Base-by-base conservation (phyloP, 2,113 vertebrate genomes). In the Beaufortia kweichowensis region DNA sequence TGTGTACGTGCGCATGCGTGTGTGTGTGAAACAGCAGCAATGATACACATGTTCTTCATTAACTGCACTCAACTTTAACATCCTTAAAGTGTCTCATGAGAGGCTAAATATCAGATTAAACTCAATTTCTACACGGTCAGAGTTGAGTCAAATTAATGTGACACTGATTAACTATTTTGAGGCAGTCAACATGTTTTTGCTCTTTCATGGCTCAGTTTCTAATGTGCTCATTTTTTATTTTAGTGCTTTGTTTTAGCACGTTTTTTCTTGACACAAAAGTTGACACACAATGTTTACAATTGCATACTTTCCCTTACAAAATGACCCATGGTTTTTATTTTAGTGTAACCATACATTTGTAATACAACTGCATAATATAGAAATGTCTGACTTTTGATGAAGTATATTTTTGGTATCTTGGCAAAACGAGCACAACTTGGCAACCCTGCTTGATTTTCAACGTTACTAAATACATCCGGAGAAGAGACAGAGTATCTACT, bases 11-110 rank as follows among this genome's bases (percentile, higher is more conserved):
- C 12, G 19, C 24, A 12, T 41, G 62, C 28, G 4, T 19, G 24
- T 66, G 15, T 67, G 6, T 31, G 8, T 12, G 65, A 19, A 67
- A 29, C 43, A 12, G 43, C 65, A 48, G 65, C 65, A 50, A 43
- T 14, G 48, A 67, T n/a, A 50, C 65, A 67, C 65, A 29, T 67
- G 41, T 50, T 67, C 65, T 66, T 41, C 24, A 39, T 66, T 46
- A 66, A 43, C 39, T 66, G 7, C 39, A 46, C 15, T 31, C 43
- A 29, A 31, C 26, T 67, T 66, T 66, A 48, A 66, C 21, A 23
- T 39, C 1, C 24, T 39, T 48, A 28, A 67, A 66, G 64, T 10
- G 64, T 26, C 65, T 29, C 65, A 12, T 50, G 65, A 67, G 41
- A 67, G 43, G 19, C 26, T 31, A 29, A 31, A 67, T 26, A n/a